Percentiles rank a stretch among this genome's conserved stretches.
Conservation (phyloP, 2,888 invertebrate genomes). For the Catocala nupta region DNA sequence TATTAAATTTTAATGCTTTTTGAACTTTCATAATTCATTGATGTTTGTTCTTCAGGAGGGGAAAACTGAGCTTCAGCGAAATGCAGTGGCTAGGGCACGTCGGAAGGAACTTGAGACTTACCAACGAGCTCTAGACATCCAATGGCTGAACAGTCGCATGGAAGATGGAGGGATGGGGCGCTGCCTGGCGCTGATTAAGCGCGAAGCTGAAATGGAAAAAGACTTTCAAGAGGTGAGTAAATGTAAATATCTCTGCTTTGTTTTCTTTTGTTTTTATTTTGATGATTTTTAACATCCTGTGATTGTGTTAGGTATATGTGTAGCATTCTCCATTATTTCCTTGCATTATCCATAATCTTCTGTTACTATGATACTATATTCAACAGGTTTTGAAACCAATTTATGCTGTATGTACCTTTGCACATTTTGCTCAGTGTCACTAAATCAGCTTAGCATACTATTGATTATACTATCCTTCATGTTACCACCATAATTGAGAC, state of each 20-base stretch:
- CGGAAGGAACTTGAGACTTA: conserved; percentile 66
- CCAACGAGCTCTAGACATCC: conserved; percentile 74
- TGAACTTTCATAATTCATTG: no score
- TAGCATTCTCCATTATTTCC: no score
- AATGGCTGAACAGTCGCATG: conserved; percentile 81
- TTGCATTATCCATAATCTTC: no score
- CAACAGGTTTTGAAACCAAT: no score
- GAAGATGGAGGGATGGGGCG: conserved; percentile 79
- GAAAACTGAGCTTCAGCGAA: conserved; percentile 73
- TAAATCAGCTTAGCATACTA: no score
- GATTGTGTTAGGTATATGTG: no score
- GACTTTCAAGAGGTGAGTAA: conserved; percentile 74
- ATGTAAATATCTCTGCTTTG: not conserved
- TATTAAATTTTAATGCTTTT: no score
- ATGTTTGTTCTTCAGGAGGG: conserved; percentile 59
- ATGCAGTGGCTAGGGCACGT: conserved; percentile 65
- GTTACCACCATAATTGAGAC: no score
- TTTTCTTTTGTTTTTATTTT: conserved; percentile 1
- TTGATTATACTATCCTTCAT: no score
- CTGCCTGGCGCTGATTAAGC: conserved; percentile 72
- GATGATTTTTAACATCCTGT: not conserved
- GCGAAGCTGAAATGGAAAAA: conserved; percentile 80
- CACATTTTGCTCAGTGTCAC: no score
- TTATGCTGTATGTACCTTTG: no score
- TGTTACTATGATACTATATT: no score